phyloP scores from a whole-genome alignment of 2,113 vertebrate genomes.

The Entomyzon cyanotis region DNA sequence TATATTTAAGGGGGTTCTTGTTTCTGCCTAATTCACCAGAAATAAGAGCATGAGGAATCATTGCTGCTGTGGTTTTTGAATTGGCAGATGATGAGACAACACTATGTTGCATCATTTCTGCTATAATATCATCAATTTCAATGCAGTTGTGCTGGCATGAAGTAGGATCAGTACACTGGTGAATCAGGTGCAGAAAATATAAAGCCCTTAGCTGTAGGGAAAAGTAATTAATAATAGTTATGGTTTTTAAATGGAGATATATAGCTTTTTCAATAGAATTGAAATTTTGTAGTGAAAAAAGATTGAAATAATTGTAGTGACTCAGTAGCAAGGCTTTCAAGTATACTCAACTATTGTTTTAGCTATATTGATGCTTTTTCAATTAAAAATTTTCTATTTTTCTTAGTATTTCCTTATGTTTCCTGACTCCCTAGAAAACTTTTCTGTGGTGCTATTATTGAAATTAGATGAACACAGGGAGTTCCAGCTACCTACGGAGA shows the following conservation, averaged over 20 bases:
- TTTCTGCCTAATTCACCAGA: background rate
- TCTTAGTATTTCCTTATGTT: background rate
- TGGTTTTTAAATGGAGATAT: background rate
- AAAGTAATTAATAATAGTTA: background rate
- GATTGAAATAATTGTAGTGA: background rate
- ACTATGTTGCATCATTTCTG: background rate
- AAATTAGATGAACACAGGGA: background rate
- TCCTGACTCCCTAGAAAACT: background rate
- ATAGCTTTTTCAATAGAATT: background rate
- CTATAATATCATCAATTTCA: background rate
- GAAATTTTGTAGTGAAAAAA: no score
- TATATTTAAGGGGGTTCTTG: background rate
- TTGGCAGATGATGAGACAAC: background rate
- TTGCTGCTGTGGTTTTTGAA: background rate
- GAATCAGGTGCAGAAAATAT: background rate
- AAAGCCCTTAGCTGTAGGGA: background rate
- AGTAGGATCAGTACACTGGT: background rate
- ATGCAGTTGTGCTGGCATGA: background rate
- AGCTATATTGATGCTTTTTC: background rate
- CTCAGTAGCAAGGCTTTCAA: background rate
- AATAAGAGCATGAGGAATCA: background rate
- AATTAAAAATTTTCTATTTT: background rate
- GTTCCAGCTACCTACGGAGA: background rate
- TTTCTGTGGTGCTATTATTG: background rate
- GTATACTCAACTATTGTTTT: background rate